These are phyloP conservation scores for Dryadula phaetusa DNA, from an alignment of 2,888 invertebrate genomes.

Conservation along the genomic window DNA sequence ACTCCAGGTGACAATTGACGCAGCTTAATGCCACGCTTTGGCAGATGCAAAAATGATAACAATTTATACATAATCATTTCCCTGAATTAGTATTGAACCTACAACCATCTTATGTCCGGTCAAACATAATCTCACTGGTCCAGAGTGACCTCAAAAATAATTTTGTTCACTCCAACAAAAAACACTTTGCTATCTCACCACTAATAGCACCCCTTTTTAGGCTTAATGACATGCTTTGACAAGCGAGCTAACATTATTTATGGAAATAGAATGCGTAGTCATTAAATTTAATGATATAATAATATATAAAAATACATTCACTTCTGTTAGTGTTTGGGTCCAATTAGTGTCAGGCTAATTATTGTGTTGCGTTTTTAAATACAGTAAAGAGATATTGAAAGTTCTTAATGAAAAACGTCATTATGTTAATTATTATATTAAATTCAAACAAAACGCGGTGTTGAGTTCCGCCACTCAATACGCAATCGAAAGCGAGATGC, in stretches of 20 bases:
- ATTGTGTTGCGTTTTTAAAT: neutral
- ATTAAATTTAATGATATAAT: constrained; percentile 24
- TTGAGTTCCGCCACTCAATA: no score
- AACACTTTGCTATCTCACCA: constrained; percentile 10
- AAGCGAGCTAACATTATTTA: constrained; percentile 23
- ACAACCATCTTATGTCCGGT: no score
- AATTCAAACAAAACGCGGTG: no score
- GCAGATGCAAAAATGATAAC: no score
- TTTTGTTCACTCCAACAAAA: neutral
- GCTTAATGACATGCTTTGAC: constrained; percentile 22
- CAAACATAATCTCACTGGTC: no score
- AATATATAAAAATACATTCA: constrained; percentile 9
- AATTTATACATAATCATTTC: no score
- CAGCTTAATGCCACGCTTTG: no score
- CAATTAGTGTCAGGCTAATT: constrained; percentile 17
- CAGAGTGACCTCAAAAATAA: neutral
- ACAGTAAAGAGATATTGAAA: neutral
- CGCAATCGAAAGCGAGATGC: no score
- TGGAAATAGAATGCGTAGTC: constrained; percentile 23
- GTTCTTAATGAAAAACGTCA: neutral
- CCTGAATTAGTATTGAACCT: no score
- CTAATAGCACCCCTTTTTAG: constrained; percentile 11
- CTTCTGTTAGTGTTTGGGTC: neutral
- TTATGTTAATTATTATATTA: no score
- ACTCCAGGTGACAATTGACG: no score